Percentiles rank a stretch among this genome's conserved stretches.
Conservation (phyloP, 2,888 invertebrate genomes). For the Napeogenes sylphis region DNA sequence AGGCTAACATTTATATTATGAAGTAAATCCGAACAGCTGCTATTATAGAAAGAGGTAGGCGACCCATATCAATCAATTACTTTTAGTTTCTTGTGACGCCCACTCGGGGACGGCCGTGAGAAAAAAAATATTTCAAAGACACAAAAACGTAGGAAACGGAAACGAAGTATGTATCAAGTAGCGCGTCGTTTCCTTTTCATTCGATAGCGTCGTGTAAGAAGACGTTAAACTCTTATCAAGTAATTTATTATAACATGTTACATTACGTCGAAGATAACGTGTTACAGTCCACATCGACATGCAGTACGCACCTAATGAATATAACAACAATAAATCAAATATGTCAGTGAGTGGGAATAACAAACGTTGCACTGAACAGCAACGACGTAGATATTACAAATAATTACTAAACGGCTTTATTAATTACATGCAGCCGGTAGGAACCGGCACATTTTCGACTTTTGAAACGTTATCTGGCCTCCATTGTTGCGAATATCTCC, state of each 20-base stretch:
- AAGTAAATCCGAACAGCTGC: conserved; percentile 13
- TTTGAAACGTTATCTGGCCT: conserved; percentile 78
- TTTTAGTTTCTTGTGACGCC: conserved; percentile 47
- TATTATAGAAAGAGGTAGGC: conserved; percentile 16
- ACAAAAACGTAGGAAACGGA: conserved; percentile 67
- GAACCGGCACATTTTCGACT: conserved; percentile 74
- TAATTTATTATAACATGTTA: conserved; percentile 58
- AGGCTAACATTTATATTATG: conserved; percentile 5
- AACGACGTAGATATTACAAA: conserved; percentile 36
- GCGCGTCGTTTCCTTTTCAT: conserved; percentile 65
- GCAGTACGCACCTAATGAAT: neutral
- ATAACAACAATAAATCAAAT: neutral
- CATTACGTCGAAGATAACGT: conserved; percentile 16
- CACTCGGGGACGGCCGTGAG: conserved; percentile 57
- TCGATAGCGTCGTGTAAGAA: conserved; percentile 53
- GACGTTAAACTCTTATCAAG: conserved; percentile 57
- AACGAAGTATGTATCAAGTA: conserved; percentile 62
- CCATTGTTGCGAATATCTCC: conserved; percentile 78
- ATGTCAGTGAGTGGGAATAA: conserved; percentile 10
- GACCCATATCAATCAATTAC: conserved; percentile 22
- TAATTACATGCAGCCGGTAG: conserved; percentile 64
- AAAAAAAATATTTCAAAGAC: conserved; percentile 43
- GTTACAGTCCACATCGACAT: neutral
- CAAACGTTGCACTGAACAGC: conserved; percentile 31
- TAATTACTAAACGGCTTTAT: conserved; percentile 58